Conservation (phyloP, 2,113 vertebrate genomes). For the Pungitius pungitius region DNA sequence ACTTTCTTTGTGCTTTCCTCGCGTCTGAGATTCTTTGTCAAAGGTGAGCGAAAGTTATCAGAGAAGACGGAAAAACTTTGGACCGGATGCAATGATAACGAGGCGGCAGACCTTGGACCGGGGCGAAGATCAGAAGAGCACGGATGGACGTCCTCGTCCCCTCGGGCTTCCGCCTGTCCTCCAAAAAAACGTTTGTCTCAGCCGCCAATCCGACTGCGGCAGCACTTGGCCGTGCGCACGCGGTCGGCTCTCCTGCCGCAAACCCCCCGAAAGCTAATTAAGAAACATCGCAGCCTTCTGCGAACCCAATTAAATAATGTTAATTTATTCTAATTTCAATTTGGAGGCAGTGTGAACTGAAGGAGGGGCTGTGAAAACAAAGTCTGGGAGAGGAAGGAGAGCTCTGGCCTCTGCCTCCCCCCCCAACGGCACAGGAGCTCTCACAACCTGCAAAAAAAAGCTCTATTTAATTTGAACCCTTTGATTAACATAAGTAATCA, state of each 20-base stretch:
- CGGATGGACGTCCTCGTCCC: conserved; percentile 71
- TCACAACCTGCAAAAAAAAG: conserved; percentile 60
- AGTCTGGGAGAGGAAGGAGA: conserved; percentile 64
- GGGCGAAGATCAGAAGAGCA: conserved; percentile 50
- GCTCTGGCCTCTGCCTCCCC: conserved; percentile 67
- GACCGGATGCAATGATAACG: conserved; percentile 41
- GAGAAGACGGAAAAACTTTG: conserved; percentile 50
- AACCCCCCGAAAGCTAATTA: conserved; percentile 81
- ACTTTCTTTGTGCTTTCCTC: conserved; percentile 4
- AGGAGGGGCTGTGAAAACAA: conserved; percentile 69
- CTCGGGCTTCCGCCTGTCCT: conserved; percentile 63
- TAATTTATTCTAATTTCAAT: conserved; percentile 85
- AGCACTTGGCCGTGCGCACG: conserved; percentile 44
- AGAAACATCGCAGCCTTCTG: conserved; percentile 79
- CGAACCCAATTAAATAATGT: conserved; percentile 85
- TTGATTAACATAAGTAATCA: conserved; percentile 75
- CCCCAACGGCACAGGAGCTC: conserved; percentile 52
- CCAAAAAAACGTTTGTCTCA: no score
- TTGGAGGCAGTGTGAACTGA: conserved; percentile 70
- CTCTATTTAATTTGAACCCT: conserved; percentile 76
- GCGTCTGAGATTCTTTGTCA: conserved; percentile 20
- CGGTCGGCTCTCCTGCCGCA: conserved; percentile 61
- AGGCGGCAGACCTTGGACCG: conserved; percentile 51
- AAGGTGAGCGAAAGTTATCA: conserved; percentile 56
- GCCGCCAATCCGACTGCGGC: conserved; percentile 59